Evolutionary conservation across 2,113 vertebrate genomes (phyloP), one percentile per base, ranked within the genome.

Genomic region (Lota lota): DNA sequence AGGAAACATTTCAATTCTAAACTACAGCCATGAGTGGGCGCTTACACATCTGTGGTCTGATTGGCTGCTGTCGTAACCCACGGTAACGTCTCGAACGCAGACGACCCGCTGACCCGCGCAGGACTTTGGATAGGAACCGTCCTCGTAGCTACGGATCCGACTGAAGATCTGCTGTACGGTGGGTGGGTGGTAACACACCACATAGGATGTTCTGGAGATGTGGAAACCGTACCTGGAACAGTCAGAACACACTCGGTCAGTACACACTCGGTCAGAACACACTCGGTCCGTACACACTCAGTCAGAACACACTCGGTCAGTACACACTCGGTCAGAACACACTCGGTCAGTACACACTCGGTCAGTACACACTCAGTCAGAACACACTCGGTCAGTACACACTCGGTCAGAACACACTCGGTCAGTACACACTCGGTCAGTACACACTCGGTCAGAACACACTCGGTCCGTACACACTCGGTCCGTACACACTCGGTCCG

Each of bases 21-120:
- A 66, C 19, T 28, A 36, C 14, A 66, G 40, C 36, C 40, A 47
- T n/a, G 10, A 19, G 3, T 5, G 14, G 17, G 40, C 64, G 65
- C 83, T 66, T 90, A 98, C 97, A 22, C 93, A 93, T 85, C 91
- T 88, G 54, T 88, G 85, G 83, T 91, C 90, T 0, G 79, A 89
- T 65, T 89, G 94, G 85, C 95, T 95, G 92, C 94, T 98, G 76
- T 98, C 96, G 12, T 96, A 97, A 66, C 96, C 97, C 0, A 92
- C 96, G 83, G 96, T 98, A 2, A 96, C 6, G 2, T 99, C 96
- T 61, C 96, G 82, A 1, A 98, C 62, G 0, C 96, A 90, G 1
- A 92, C n/a, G 51, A 99, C 90, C 53, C 21, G 83, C 79, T 93
- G 90, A 17, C 72, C 2, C 0, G 94, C 95, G 63, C 95, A 98